Conservation (phyloP, 1,140 invertebrate species). For the Hycleus cichorii region DNA sequence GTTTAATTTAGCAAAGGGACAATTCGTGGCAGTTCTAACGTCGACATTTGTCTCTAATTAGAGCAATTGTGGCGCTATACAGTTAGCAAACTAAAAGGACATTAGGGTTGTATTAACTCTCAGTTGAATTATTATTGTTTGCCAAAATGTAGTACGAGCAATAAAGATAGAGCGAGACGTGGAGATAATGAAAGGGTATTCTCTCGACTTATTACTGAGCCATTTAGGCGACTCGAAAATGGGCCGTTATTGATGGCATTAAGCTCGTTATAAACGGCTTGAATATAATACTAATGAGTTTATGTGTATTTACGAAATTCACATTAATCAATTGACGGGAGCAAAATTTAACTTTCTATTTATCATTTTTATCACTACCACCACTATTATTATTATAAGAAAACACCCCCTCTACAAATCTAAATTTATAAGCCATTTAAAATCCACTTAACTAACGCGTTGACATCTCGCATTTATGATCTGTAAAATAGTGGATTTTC, state of each 20-base stretch:
- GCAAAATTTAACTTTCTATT: too few species aligned
- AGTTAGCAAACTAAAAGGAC: constrained; percentile 18
- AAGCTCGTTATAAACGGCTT: too few species aligned
- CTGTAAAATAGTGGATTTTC: constrained; percentile 12
- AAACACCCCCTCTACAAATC: too few species aligned
- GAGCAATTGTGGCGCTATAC: constrained; percentile 25
- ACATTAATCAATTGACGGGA: too few species aligned
- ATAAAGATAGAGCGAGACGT: too few species aligned
- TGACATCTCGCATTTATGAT: constrained; percentile 13
- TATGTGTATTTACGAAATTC: too few species aligned
- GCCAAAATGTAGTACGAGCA: not conserved
- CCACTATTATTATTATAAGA: too few species aligned
- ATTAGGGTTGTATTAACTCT: constrained; percentile 26
- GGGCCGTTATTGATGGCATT: constrained; percentile 6
- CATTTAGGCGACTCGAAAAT: constrained; percentile 10
- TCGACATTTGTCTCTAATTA: constrained; percentile 32
- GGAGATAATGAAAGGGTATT: too few species aligned
- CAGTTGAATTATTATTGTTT: not conserved
- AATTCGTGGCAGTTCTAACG: constrained; percentile 8
- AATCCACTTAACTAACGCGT: constrained; percentile 25
- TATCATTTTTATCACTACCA: too few species aligned
- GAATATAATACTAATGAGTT: too few species aligned
- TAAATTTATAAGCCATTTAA: constrained; percentile 20
- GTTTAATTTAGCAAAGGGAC: too few species aligned
- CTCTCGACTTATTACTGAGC: constrained; percentile 11